Base-by-base conservation (phyloP, 2,888 invertebrate species). In the Hipparchia sbordonii region DNA sequence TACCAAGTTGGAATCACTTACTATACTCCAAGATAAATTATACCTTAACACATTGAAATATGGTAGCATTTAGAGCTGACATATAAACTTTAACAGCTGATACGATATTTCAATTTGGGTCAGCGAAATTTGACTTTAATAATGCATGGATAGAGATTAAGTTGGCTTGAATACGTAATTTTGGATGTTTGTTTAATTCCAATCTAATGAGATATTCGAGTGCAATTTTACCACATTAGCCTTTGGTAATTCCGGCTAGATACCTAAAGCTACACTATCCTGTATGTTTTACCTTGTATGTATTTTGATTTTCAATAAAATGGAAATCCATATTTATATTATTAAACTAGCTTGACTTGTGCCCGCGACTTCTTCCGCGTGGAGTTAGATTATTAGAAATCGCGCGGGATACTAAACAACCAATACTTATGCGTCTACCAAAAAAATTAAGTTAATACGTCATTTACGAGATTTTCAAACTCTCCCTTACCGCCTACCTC, bases 81-180 rank as follows among this genome's bases (percentile, higher is more conserved):
- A 66, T 12, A 46, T 59, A 61, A 46, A 71, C 12, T 52, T 23
- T 23, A 71, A 71, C 70, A 70, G 70, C 70, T 70, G 70, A 62
- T 63, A 33, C 45, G 45, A 62, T 68, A 68, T 63, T 66, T 51
- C 48, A 23, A 59, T 61, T 63, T 60, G 72, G 72, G 68, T 71
- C 72, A 74, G 52, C 65, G 74, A 75, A 73, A 71, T 70, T 73
- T 57, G 69, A 65, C 67, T 73, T 72, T 70, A 75, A 70, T 72
- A 23, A 69, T 33, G 6, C 52, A 65, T 6, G 45, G 12, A 72
- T 73, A 72, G 59, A 63, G 70, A 69, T 61, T 62, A 52, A 73
- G 73, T 73, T 71, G 71, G 51, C 33, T 59, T 61, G 45, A 68
- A 72, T 71, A 69, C 46, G 33, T 13, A 61, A 54, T 56, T 51